These are phyloP conservation scores for Trogon surrucura DNA, from an alignment of 2,113 vertebrate genomes.

Conservation along the genomic window DNA sequence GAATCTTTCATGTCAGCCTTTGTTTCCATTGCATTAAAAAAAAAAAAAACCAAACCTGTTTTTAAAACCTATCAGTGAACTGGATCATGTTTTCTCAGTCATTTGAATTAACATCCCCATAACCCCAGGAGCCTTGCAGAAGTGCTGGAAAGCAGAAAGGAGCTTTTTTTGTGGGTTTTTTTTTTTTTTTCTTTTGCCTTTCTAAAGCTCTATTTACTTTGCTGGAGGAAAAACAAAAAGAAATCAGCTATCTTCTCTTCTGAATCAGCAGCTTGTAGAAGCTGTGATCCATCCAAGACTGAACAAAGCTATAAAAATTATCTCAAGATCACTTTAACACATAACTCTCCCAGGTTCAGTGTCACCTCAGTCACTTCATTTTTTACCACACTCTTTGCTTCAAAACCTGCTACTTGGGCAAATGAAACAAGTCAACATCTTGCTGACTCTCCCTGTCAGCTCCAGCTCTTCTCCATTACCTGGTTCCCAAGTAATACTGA, in stretches of 20 bases:
- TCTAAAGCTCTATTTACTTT: conserved; percentile 38
- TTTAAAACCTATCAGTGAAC: conserved; percentile 4
- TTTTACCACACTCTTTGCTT: background rate
- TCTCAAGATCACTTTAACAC: background rate
- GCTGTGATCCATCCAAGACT: background rate
- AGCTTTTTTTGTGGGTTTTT: background rate
- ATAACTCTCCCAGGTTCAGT: background rate
- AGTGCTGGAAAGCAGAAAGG: conserved; percentile 1
- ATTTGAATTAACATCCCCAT: conserved; percentile 12
- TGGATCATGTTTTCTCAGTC: conserved; percentile 38
- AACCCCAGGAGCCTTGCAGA: background rate
- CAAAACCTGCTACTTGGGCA: background rate
- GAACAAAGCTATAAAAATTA: background rate
- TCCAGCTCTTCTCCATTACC: background rate
- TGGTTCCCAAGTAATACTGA: background rate
- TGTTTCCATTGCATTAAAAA: conserved; percentile 43
- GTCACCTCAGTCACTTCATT: background rate
- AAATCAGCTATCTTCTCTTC: conserved; percentile 35
- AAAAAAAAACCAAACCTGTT: background rate
- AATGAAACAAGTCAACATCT: background rate
- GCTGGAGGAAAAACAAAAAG: conserved; percentile 3
- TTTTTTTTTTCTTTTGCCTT: background rate
- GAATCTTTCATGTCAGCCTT: conserved; percentile 37
- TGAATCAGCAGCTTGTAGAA: conserved; percentile 29
- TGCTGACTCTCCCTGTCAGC: background rate